Evolutionary conservation across 2,888 invertebrate genomes (phyloP).

Genomic region (Dicycla oo): DNA sequence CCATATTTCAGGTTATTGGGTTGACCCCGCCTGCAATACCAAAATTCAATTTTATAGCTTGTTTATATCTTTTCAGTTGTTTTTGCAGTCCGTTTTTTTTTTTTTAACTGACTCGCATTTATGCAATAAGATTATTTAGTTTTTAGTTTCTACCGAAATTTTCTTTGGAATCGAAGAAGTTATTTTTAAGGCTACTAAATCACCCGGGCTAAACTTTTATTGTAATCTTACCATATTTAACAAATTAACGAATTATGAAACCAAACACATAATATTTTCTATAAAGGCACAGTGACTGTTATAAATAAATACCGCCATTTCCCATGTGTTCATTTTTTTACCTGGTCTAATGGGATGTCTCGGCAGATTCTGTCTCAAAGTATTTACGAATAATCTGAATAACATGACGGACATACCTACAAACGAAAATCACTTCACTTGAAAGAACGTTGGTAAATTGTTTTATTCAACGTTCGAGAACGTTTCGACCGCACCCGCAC

Average conservation of each 20-base stretch:
- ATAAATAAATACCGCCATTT: conserved; percentile 30
- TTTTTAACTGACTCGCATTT: no score
- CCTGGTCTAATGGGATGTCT: conserved; percentile 80
- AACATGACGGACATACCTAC: conserved; percentile 86
- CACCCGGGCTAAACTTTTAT: background rate
- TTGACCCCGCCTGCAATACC: no score
- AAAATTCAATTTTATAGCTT: no score
- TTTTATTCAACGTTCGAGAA: background rate
- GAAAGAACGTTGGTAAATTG: no score
- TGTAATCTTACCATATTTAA: background rate
- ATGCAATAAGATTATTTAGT: no score
- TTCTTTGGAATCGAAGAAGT: background rate
- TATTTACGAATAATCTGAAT: conserved; percentile 80
- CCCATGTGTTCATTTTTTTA: conserved; percentile 68
- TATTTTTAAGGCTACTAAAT: background rate
- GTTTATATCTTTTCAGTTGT: no score
- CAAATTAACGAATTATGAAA: background rate
- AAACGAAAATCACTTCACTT: no score
- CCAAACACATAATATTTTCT: background rate
- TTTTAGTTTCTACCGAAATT: background rate
- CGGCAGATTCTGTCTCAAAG: conserved; percentile 79
- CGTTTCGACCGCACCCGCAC: no score
- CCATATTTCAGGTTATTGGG: no score
- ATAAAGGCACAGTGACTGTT: background rate
- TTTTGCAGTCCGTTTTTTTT: no score